phyloP scores from a whole-genome alignment of 2,888 invertebrate genomes.

The Leptinotarsa juncta region DNA sequence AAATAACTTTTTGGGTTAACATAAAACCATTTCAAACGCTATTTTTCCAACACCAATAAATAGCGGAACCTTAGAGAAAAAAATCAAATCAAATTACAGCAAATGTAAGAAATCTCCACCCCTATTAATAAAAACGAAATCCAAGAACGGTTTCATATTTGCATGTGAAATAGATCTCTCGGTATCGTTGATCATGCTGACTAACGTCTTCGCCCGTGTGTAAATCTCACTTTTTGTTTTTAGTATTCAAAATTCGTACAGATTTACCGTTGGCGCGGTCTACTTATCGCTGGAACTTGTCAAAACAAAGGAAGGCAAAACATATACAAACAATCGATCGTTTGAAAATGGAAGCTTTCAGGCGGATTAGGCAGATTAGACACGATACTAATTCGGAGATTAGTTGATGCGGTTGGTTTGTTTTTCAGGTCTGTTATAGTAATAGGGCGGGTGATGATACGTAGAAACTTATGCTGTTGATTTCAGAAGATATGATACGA shows the following conservation, averaged over 20 bases:
- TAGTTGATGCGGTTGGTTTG: slow-evolving; percentile 5
- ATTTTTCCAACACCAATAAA: too few species aligned
- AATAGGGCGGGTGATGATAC: not conserved
- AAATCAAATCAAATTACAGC: too few species aligned
- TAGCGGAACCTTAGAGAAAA: too few species aligned
- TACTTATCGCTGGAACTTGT: slow-evolving; percentile 30
- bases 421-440: not conserved
- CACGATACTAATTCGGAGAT: slow-evolving; percentile 8
- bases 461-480: not conserved
- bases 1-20: too few species aligned
- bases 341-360: slow-evolving; percentile 15
- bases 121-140: too few species aligned
- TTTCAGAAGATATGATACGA: too few species aligned
- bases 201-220: not conserved
- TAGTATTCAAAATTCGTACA: slow-evolving; percentile 14
- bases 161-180: not conserved
- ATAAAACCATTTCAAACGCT: too few species aligned
- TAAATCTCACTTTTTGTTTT: not conserved
- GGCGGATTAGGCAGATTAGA: slow-evolving; percentile 16
- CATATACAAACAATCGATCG: slow-evolving; percentile 4
- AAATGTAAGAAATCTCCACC: too few species aligned
- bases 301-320: slow-evolving; percentile 23
- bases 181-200: not conserved
- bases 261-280: slow-evolving; percentile 30
- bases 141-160: too few species aligned